Evolutionary conservation across 2,888 invertebrate species (phyloP), one percentile per base, ranked within the genome.

Genomic region (Penaeus monodon): DNA sequence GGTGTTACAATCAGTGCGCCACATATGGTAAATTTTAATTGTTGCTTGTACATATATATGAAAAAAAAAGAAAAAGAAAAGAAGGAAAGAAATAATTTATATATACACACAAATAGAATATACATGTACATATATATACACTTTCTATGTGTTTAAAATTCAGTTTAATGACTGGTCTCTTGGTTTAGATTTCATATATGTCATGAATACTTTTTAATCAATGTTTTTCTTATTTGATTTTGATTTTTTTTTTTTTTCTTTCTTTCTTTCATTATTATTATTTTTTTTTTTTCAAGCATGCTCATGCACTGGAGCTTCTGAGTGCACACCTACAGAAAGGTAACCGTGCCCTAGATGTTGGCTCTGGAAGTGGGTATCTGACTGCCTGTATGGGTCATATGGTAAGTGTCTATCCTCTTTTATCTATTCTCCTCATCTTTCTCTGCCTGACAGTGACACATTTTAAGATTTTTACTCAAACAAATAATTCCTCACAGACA

Each of bases 1-100:
- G 96, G 97, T 49, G 99, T 98, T 10, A 99, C 98, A 0, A 98
- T 99, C 89, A 97, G 97, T 93, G 98, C 98, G 65, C 98, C 98
- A 22, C 98, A 98, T 92, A 99, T 99, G 98, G 97, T 97, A 93
- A 92, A 91, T 90, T 90, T 22, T 70, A n/a, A 44, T 80, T 4
- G 82, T 79, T 70, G 64, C 29, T 29, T 70, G 70, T 70, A 68
- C 29, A 1, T 49, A 38, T 38, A 38, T 38, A 38, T 38, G 33
- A 38, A 38, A 38, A 38, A 38, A 38, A 3, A 3, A 6, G n/a
- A n/a, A 38, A 38, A 38, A 38, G 6, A 6, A 38, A 33, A 33
- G 33, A 33, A 33, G 33, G 3, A 33, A 33, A 33, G 3, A 33
- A 33, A 33, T 2, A 33, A 33, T 33, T 1, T 38, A 38, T 38